Conservation (phyloP, 2,888 invertebrate genomes). For the Sphaeridia pumilis region DNA sequence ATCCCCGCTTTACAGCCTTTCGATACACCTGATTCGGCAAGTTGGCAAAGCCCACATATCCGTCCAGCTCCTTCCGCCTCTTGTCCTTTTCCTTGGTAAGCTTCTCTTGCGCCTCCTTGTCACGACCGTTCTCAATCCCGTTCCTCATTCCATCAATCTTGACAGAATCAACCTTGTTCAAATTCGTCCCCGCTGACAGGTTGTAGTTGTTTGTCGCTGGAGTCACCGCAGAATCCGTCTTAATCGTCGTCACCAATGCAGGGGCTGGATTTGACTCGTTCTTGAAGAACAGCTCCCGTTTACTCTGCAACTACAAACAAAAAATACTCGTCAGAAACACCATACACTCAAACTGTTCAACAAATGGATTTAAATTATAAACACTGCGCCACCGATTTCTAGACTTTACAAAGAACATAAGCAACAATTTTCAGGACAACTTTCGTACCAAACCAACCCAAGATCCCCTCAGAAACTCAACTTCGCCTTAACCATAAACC, state of each 20-base stretch:
- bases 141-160: slow-evolving; percentile 35
- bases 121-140: slow-evolving; percentile 34
- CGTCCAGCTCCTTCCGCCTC: slow-evolving; percentile 64
- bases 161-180: slow-evolving; percentile 31
- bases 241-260: slow-evolving; percentile 42
- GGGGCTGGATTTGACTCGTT: slow-evolving; percentile 39
- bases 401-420: too few species aligned
- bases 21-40: slow-evolving; percentile 91
- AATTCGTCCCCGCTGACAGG: slow-evolving; percentile 43
- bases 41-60: slow-evolving; percentile 82
- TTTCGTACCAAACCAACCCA: too few species aligned
- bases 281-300: slow-evolving; percentile 78
- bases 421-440: too few species aligned
- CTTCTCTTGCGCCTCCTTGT: slow-evolving; percentile 37
- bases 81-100: slow-evolving; percentile 35
- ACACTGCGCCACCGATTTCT: too few species aligned
- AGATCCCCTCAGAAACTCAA: too few species aligned
- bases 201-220: slow-evolving; percentile 44
- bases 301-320: slow-evolving; percentile 57
- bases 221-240: slow-evolving; percentile 37
- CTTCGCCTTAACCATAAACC: too few species aligned
- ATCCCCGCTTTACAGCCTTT: slow-evolving; percentile 89
- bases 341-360: too few species aligned
- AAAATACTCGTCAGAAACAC: too few species aligned
- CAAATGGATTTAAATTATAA: too few species aligned